Evolutionary conservation across 92 coral and sea anemone genomes (phyloP).

Genomic region (Palythoa caribaeorum): DNA sequence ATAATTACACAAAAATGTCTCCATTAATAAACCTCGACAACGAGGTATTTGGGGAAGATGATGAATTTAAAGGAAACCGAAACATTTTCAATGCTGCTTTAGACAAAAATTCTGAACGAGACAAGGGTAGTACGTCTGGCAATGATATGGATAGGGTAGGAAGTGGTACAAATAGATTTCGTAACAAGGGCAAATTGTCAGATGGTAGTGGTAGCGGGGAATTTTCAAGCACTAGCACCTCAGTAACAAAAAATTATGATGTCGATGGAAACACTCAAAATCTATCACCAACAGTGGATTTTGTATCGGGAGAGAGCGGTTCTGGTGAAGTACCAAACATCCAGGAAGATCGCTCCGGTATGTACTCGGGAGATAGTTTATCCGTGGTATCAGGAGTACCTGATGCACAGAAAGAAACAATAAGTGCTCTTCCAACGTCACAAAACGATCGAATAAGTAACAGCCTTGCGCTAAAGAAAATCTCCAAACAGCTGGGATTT

Average conservation of each 20-base stretch:
- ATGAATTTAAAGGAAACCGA: not conserved
- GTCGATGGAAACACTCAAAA: not conserved
- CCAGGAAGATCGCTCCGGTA: not conserved
- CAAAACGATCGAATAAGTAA: slow-evolving; percentile 1
- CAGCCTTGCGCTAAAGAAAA: slow-evolving; percentile 17
- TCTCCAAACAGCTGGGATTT: slow-evolving; percentile 32
- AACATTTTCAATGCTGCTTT: not conserved
- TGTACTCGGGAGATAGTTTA: slow-evolving; percentile 7
- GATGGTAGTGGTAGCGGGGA: not conserved
- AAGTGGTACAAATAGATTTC: not conserved
- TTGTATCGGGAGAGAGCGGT: slow-evolving; percentile 26
- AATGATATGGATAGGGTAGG: not conserved
- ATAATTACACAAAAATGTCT: not conserved
- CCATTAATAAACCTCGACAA: not conserved
- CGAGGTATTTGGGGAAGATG: slow-evolving; percentile 16
- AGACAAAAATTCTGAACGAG: not conserved
- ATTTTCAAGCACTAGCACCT: not conserved
- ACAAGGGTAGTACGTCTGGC: not conserved
- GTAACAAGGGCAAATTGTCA: not conserved
- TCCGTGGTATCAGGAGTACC: not conserved
- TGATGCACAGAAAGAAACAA: slow-evolving; percentile 32
- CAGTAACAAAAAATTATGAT: not conserved
- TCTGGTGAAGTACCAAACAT: slow-evolving; percentile 8
- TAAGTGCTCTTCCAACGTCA: slow-evolving; percentile 10
- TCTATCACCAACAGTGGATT: not conserved